phyloP scores from a whole-genome alignment of 2,797 vertebrate genomes.

The Hydrolagus colliei region DNA sequence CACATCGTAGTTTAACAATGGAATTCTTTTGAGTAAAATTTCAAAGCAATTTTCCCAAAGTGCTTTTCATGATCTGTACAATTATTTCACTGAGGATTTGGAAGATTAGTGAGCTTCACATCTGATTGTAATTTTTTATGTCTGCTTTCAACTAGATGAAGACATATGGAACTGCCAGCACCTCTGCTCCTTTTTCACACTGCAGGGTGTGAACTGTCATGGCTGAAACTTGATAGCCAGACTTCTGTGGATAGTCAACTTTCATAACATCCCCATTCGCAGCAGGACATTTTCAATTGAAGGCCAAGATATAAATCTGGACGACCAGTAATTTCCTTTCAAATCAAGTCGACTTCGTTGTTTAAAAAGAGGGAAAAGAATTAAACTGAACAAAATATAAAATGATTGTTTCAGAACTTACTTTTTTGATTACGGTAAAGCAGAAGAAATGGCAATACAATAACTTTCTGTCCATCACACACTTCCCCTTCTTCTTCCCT shows the following conservation, averaged over 20 bases:
- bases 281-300: constrained; percentile 26
- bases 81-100: constrained; percentile 11
- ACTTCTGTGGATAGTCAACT: constrained; percentile 23
- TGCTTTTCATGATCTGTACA: neutral
- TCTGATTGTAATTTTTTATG: constrained; percentile 24
- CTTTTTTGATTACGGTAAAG: neutral
- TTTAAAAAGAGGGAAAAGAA: neutral
- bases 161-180: constrained; percentile 27
- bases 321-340: constrained; percentile 27
- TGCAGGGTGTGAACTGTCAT: constrained; percentile 32
- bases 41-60: neutral
- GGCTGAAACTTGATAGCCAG: constrained; percentile 27
- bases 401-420: neutral
- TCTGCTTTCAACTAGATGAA: constrained; percentile 30
- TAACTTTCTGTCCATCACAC: neutral
- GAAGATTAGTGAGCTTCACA: neutral
- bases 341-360: constrained; percentile 3
- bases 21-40: neutral
- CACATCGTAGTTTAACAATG: neutral
- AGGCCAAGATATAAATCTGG: constrained; percentile 29
- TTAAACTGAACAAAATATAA: neutral
- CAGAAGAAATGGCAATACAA: neutral
- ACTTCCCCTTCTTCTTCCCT: neutral
- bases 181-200: constrained; percentile 28
- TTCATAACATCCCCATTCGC: constrained; percentile 20